phyloP scores from a whole-genome alignment of 2,797 vertebrate genomes.

The Micromesistius poutassou region DNA sequence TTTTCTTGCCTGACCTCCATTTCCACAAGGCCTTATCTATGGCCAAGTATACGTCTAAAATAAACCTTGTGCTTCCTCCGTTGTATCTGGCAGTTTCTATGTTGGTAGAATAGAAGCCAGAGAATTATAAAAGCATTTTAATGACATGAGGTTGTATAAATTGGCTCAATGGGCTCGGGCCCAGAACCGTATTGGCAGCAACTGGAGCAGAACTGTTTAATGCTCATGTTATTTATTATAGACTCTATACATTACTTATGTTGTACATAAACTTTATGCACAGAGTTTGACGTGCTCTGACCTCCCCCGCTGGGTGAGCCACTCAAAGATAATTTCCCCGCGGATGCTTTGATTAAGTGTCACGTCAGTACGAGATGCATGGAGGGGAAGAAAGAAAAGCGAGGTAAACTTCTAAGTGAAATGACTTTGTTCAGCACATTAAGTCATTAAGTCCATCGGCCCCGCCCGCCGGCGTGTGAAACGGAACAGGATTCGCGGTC shows the following conservation, averaged over 20 bases:
- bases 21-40: not conserved
- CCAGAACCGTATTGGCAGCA: not conserved
- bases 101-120: not conserved
- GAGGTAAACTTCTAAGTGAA: slow-evolving; percentile 3
- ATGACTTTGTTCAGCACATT: slow-evolving; percentile 11
- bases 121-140: not conserved
- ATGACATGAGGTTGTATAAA: not conserved
- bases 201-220: not conserved
- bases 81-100: not conserved
- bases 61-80: not conserved
- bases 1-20: not conserved
- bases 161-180: not conserved
- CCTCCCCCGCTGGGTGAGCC: not conserved
- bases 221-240: not conserved
- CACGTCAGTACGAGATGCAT: not conserved
- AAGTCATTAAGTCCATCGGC: not conserved
- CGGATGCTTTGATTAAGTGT: not conserved
- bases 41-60: not conserved
- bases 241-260: not conserved
- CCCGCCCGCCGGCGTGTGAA: not conserved
- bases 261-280: not conserved
- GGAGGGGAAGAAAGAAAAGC: not conserved
- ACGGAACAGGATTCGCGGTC: slow-evolving; percentile 4
- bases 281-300: slow-evolving; percentile 2
- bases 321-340: not conserved